Conservation (phyloP, 2,888 invertebrate species). For the Drosophila atripex region DNA sequence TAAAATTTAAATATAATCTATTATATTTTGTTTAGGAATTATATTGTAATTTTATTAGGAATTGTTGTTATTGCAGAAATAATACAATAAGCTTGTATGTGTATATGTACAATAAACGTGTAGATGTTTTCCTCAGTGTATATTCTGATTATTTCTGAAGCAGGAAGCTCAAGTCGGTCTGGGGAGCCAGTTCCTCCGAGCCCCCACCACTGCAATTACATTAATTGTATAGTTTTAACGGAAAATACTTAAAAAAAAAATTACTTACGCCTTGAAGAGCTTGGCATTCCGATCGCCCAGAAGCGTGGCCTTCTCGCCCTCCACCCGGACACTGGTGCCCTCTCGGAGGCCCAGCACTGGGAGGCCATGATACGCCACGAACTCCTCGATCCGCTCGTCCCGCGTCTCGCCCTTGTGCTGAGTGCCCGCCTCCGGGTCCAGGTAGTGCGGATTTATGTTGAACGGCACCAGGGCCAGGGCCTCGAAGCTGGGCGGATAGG, state of each 20-base stretch:
- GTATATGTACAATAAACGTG: slow-evolving; percentile 33
- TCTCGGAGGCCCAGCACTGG: slow-evolving; percentile 90
- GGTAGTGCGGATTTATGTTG: slow-evolving; percentile 94
- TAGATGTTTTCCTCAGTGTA: slow-evolving; percentile 15
- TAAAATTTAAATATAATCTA: slow-evolving; percentile 4
- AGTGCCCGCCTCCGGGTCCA: slow-evolving; percentile 86
- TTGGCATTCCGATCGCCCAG: slow-evolving; percentile 87
- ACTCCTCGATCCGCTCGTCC: slow-evolving; percentile 89
- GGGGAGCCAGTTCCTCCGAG: slow-evolving; percentile 85
- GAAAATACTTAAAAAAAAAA: background rate
- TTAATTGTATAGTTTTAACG: slow-evolving; percentile 3
- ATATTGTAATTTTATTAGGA: slow-evolving; percentile 17
- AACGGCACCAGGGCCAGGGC: slow-evolving; percentile 90
- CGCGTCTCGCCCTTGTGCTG: slow-evolving; percentile 92
- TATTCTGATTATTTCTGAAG: slow-evolving; percentile 29
- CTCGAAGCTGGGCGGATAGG: slow-evolving; percentile 88
- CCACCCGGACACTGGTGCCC: slow-evolving; percentile 87
- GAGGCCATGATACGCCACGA: slow-evolving; percentile 86
- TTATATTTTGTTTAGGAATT: slow-evolving; percentile 27
- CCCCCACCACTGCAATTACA: slow-evolving; percentile 84
- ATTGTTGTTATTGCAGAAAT: slow-evolving; percentile 43
- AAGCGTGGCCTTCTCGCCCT: slow-evolving; percentile 86
- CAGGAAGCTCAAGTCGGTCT: slow-evolving; percentile 87
- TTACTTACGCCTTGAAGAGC: slow-evolving; percentile 87
- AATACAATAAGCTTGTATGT: slow-evolving; percentile 25